Evolutionary conservation across 23 tunicate species (phyloP), one percentile per base, ranked within the genome.

Genomic region (Phallusia fumigata): DNA sequence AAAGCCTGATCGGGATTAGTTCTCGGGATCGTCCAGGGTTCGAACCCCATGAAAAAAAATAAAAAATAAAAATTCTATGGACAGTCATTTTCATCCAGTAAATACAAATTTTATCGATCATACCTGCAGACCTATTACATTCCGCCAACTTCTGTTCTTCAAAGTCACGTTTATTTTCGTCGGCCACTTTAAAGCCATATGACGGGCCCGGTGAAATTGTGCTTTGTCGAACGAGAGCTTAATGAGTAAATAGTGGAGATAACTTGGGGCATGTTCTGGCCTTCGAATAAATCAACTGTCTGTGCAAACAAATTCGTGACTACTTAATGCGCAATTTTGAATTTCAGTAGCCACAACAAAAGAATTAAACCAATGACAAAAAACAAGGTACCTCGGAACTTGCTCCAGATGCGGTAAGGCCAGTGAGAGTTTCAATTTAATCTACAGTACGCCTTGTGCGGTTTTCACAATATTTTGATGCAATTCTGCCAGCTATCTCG

Each of bases 211-310:
- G 31, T 65, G 35, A 80, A 90, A n/a, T n/a, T n/a, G n/a, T n/a
- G n/a, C n/a, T n/a, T n/a, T n/a, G n/a, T 40, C 10, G 47, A 5
- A 5, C 10, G 5, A 40, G 8, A 10, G 10, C 47, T 40, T 40
- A 40, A 40, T 40, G 47, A 5, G 10, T 40, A 10, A 40, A 40
- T 40, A 40, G 8, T 10, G 47, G 5, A 3, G 10, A 40, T 76
- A 45, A 92, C 97, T 65, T 88, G 92, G 30, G 85, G 74, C 82
- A 92, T 35, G 80, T 92, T 92, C 30, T 36, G 74, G 33, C 76
- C 76, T 24, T 92, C 92, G 79, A 64, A 65, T 15, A 92, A 76
- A 76, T 92, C 91, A 50, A 88, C 92, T 19, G 92, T 88, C 97
- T 92, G 84, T 31, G 64, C 50, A 74, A 81, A 45, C n/a, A n/a